Percentiles rank a stretch among this genome's conserved stretches.
Evolutionary conservation across 2,888 invertebrate species (phyloP).

Genomic region (Spialia ferax): DNA sequence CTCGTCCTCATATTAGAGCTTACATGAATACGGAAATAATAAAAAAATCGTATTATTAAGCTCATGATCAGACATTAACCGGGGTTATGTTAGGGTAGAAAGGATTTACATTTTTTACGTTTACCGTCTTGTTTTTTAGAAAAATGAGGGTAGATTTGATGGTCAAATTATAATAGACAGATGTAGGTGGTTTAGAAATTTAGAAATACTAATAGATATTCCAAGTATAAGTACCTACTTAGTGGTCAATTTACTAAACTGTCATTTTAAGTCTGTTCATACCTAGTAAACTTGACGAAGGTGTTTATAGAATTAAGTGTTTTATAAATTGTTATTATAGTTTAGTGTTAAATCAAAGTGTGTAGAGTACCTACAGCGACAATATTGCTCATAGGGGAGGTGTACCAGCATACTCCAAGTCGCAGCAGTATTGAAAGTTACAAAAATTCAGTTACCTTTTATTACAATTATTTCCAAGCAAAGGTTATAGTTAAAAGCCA

Average conservation of each 20-base stretch:
- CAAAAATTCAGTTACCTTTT: too few relatives aligned
- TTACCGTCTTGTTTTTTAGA: not conserved
- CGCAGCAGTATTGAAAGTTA: too few relatives aligned
- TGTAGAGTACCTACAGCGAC: too few relatives aligned
- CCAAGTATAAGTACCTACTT: too few relatives aligned
- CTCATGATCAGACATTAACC: not conserved
- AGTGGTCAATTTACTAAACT: too few relatives aligned
- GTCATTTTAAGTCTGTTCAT: too few relatives aligned
- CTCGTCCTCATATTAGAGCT: not conserved
- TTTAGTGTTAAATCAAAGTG: too few relatives aligned
- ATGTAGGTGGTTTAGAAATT: too few relatives aligned
- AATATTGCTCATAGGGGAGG: not conserved
- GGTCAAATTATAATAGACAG: not conserved
- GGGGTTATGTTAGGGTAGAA: not conserved
- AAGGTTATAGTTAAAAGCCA: not conserved
- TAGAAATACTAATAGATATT: too few relatives aligned
- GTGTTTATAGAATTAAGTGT: too few relatives aligned
- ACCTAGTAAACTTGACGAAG: too few relatives aligned
- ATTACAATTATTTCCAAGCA: not conserved
- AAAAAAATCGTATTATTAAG: slow-evolving; percentile 1
- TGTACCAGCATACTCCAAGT: not conserved
- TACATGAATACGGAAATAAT: slow-evolving; percentile 1
- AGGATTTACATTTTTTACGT: not conserved
- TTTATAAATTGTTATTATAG: too few relatives aligned
- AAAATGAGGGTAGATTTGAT: not conserved